Evolutionary conservation across 1,140 invertebrate genomes (phyloP), one percentile per base, ranked within the genome.

Genomic region (Drosophila sp.): DNA sequence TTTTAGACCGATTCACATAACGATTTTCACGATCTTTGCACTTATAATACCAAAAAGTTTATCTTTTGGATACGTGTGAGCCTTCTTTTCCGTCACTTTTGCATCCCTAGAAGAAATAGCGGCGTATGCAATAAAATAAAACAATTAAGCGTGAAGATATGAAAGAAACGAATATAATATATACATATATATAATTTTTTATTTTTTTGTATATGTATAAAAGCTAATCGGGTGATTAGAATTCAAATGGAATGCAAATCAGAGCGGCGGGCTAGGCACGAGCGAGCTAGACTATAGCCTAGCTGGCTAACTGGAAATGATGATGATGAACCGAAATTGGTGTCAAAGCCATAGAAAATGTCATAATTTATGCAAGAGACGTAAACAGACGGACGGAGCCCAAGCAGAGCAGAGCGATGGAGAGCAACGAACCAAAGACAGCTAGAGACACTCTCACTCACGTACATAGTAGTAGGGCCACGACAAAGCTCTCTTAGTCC

Each of bases 171-270:
- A 41, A 29, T 71, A 17, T 17, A 17, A 17, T 65, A 54, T 27
- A n/a, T n/a, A 40, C 11, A 47, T 7, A 47, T 23, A 47, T 27
- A n/a, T n/a, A n/a, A n/a, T 3, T 27, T 27, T 50, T 3, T 50
- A 27, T 10, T 7, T 27, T 27, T 50, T 50, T 47, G 5, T 23
- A 87, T 83, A 86, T 86, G 84, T 87, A 87, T 87, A 62, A 27
- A 27, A 50, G 61, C 78, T 87, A 87, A 87, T 87, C 80, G 50
- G 71, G 76, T 82, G 80, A 80, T 87, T 87, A 75, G 84, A 77
- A 87, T 87, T 89, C 83, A 84, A 89, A 80, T 89, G 69, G 84
- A 85, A 87, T 87, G 84, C 84, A 87, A 87, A 89, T 87, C 73
- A 84, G 76, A 87, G 70, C 80, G 64, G 44, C 50, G 41, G 60